These are phyloP conservation scores for Xylota sylvarum DNA, from an alignment of 2,888 invertebrate genomes.

Conservation along the genomic window DNA sequence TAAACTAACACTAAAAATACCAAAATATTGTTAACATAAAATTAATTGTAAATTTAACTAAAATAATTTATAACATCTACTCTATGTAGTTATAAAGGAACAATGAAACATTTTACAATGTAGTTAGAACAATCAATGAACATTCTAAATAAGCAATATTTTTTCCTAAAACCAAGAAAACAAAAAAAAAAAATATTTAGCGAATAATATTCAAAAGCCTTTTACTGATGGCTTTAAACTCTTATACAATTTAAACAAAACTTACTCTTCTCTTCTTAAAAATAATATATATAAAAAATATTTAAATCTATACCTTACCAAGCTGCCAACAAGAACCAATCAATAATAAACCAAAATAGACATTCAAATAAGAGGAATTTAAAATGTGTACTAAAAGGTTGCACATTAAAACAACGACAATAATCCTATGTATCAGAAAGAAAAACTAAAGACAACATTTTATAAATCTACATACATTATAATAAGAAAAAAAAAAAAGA, in stretches of 20 bases:
- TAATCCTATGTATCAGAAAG: conserved; percentile 73
- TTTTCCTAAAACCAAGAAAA: conserved; percentile 49
- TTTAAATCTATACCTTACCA: conserved; percentile 31
- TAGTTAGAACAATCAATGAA: conserved; percentile 75
- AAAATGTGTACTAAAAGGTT: conserved; percentile 46
- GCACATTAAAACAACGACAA: conserved; percentile 69
- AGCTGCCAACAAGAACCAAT: conserved; percentile 69
- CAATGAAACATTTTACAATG: conserved; percentile 59
- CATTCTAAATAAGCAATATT: conserved; percentile 76
- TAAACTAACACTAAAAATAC: neutral
- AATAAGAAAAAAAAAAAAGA: conserved; percentile 6
- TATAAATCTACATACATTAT: conserved; percentile 23
- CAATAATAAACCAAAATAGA: conserved; percentile 12
- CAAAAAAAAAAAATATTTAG: conserved; percentile 16
- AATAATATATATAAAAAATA: conserved; percentile 8
- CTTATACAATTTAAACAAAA: conserved; percentile 48
- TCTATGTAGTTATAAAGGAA: conserved; percentile 29
- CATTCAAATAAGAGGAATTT: conserved; percentile 54
- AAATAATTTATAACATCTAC: neutral
- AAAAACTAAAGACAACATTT: conserved; percentile 23
- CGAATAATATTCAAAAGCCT: conserved; percentile 54
- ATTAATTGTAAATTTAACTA: neutral
- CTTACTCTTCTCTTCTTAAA: conserved; percentile 49
- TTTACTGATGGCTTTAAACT: conserved; percentile 70
- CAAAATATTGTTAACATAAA: neutral